Percentiles rank a stretch among this genome's conserved stretches.
Conservation (phyloP, 2,888 invertebrate genomes). For the Melieria picta region DNA sequence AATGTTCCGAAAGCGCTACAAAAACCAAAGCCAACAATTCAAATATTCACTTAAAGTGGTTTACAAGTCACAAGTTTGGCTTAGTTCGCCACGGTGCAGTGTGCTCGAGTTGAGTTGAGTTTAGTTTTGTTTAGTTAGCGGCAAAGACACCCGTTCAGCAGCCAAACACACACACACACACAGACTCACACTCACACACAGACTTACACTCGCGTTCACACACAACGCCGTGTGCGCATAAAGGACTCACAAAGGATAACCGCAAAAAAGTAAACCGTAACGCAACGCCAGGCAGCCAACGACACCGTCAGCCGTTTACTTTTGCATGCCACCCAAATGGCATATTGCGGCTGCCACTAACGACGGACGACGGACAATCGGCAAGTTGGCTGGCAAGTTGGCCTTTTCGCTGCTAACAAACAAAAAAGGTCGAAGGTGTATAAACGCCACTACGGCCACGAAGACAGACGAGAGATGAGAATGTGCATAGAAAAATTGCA, state of each 20-base stretch:
- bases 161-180: background rate
- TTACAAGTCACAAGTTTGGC: conserved; percentile 40
- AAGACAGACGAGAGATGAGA: conserved; percentile 12
- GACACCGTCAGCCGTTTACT: background rate
- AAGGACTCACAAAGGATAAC: conserved; percentile 33
- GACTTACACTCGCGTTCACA: background rate
- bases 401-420: conserved; percentile 10
- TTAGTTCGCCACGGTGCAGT: conserved; percentile 25
- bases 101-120: background rate
- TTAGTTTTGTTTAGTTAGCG: background rate
- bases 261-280: conserved; percentile 17
- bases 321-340: conserved; percentile 42
- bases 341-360: conserved; percentile 48
- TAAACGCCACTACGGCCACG: conserved; percentile 1
- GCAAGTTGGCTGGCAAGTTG: conserved; percentile 17
- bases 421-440: too few relatives aligned
- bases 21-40: conserved; percentile 48
- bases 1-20: conserved; percentile 28
- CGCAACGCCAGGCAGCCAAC: conserved; percentile 2
- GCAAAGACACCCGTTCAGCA: conserved; percentile 9
- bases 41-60: conserved; percentile 51
- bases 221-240: conserved; percentile 14
- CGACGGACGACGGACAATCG: conserved; percentile 36
- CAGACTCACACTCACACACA: background rate
- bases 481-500: conserved; percentile 31